Evolutionary conservation across 30 jellyfish, hydroid and myxozoan species (phyloP).

Genomic region (Aurelia aurita complex sp. Pacific): DNA sequence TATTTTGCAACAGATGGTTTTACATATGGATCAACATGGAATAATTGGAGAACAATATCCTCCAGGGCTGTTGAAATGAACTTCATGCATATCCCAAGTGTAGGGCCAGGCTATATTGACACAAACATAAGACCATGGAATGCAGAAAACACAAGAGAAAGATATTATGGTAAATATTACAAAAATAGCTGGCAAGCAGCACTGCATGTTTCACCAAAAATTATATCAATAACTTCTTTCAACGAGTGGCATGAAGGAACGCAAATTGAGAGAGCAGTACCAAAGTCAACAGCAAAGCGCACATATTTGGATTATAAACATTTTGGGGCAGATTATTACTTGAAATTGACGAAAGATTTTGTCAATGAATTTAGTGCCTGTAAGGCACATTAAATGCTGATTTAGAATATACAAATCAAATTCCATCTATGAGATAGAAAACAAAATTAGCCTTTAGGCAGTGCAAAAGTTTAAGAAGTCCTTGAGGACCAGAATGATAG

Average conservation of each 20-base stretch:
- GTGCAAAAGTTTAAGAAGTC: no score
- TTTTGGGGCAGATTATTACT: slow-evolving; percentile 66
- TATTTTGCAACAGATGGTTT: slow-evolving; percentile 96
- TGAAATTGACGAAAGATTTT: slow-evolving; percentile 56
- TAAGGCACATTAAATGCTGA: background rate
- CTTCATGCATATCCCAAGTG: slow-evolving; percentile 84
- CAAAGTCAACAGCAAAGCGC: slow-evolving; percentile 26
- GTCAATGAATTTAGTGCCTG: slow-evolving; percentile 58
- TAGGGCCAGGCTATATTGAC: slow-evolving; percentile 98
- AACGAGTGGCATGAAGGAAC: slow-evolving; percentile 99
- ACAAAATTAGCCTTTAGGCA: no score
- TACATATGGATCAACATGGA: slow-evolving; percentile 91
- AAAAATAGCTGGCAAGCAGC: slow-evolving; percentile 84
- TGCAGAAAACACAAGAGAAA: slow-evolving; percentile 77
- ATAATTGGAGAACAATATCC: slow-evolving; percentile 80
- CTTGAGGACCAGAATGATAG: no score
- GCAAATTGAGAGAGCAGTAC: slow-evolving; percentile 91
- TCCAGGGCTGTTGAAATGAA: slow-evolving; percentile 43
- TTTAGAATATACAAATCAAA: no score
- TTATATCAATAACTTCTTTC: slow-evolving; percentile 88
- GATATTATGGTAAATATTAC: slow-evolving; percentile 80
- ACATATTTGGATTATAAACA: slow-evolving; percentile 79
- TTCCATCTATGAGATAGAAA: no score
- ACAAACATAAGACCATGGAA: slow-evolving; percentile 97
- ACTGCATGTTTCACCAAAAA: slow-evolving; percentile 44